Percentiles rank a stretch among this genome's conserved stretches.
phyloP scores from a whole-genome alignment of 2,797 vertebrate species.

The Harpagifer antarcticus region DNA sequence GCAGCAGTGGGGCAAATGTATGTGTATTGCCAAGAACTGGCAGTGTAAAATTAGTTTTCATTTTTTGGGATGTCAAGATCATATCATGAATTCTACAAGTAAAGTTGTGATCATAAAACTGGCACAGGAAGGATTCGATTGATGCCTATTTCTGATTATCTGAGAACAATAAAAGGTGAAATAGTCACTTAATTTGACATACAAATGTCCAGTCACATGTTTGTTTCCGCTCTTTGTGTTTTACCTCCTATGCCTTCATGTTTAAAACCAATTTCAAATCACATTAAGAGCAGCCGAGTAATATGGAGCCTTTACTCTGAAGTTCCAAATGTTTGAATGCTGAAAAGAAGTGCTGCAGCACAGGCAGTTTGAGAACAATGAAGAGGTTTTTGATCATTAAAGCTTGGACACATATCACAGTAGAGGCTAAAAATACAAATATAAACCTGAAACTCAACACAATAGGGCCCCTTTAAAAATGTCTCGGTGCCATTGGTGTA shows the following conservation, averaged over 20 bases:
- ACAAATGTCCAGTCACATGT: constrained; percentile 35
- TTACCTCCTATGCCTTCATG: constrained; percentile 21
- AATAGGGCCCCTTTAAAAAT: too few species aligned
- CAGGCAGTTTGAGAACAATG: too few species aligned
- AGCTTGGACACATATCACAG: too few species aligned
- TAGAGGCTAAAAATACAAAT: too few species aligned
- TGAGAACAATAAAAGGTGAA: constrained; percentile 47
- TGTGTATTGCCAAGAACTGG: constrained; percentile 45
- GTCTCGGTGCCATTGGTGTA: background rate
- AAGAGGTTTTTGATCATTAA: too few species aligned
- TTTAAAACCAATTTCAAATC: constrained; percentile 30
- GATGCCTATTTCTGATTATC: constrained; percentile 38
- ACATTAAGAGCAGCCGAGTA: constrained; percentile 20
- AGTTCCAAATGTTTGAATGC: background rate
- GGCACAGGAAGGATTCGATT: constrained; percentile 48
- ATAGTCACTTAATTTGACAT: constrained; percentile 55
- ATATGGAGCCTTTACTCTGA: constrained; percentile 13
- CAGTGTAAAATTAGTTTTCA: constrained; percentile 28
- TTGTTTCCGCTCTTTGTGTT: constrained; percentile 18
- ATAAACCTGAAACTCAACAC: too few species aligned
- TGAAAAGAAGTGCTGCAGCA: too few species aligned
- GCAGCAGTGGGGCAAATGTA: constrained; percentile 20
- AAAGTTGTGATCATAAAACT: constrained; percentile 41
- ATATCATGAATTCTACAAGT: constrained; percentile 29
- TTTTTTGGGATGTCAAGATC: constrained; percentile 38